These are phyloP conservation scores for Andricus curvator DNA, from an alignment of 2,888 invertebrate genomes.

Conservation along the genomic window DNA sequence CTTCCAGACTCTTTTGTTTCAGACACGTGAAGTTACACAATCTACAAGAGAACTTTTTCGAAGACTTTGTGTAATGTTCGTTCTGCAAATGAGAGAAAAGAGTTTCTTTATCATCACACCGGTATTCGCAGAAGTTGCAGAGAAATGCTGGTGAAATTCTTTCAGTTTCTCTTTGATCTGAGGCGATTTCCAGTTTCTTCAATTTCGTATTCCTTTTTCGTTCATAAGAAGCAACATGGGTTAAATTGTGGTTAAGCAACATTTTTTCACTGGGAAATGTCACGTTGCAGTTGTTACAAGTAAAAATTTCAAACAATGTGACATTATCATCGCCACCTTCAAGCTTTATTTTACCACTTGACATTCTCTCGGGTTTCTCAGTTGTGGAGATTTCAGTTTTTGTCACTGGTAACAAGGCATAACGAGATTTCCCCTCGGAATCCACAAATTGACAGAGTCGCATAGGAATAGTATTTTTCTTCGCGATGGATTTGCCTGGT, in stretches of 20 bases:
- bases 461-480: constrained; percentile 56
- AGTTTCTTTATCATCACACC: not conserved
- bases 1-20: constrained; percentile 19
- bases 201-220: no score
- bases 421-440: constrained; percentile 42
- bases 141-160: not conserved
- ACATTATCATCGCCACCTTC: not conserved
- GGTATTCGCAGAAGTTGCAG: not conserved
- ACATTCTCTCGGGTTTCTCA: not conserved
- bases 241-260: no score
- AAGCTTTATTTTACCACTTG: not conserved
- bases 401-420: constrained; percentile 37
- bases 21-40: not conserved
- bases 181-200: no score
- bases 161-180: no score
- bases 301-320: constrained; percentile 45
- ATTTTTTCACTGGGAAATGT: no score
- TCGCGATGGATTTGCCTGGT: constrained; percentile 51
- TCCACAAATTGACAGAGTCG: constrained; percentile 50
- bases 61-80: not conserved
- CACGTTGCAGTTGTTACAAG: no score
- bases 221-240: no score
- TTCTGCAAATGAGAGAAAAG: constrained; percentile 2
- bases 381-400: constrained; percentile 37
- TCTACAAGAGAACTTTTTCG: not conserved